Base-by-base conservation (phyloP, 2,113 vertebrate species). In the Craseonycteris thonglongyai region DNA sequence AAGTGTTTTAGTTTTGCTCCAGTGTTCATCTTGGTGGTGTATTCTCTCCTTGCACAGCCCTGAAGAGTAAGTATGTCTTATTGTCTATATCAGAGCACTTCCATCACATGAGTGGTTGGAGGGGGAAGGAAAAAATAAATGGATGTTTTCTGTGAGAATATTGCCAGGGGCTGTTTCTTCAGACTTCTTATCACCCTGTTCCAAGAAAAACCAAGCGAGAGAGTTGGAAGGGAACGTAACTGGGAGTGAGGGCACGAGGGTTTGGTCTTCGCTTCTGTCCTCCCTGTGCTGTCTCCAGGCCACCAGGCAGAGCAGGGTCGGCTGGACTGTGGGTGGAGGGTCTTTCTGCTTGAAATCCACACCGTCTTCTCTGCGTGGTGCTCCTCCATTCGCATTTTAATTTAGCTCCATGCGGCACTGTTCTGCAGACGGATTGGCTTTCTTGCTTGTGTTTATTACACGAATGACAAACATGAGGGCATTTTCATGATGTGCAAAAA, bases 401-500 rank as follows among this genome's bases (percentile, higher is more conserved):
- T 87, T 94, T 90, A 79, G 11, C 95, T 97, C 96, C 81, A 45
- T 56, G 28, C 68, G 71, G 72, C 7, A 42, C 65, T 18, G 76
- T 26, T 30, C 79, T 91, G 58, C 96, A 96, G 97, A 94, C 49
- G 6, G 93, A 84, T 92, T 80, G 90, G 95, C 86, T 78, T 93
- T 61, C 94, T 93, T 91, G 66, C 91, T 80, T 97, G 97, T 90
- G 87, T 93, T 97, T 93, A 78, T 90, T 90, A 42, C 63, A 78
- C 2, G 19, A 65, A 56, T 33, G 54, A 59, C 42, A 96, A 96
- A 95, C 75, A 30, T 6, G 21, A 42, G 88, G 11, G 1, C 84
- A 94, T 90, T 96, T 97, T 26, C 95, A 92, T 93, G 91, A 90
- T 42, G 45, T 95, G 82, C 93, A 80, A 93, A 96, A 93, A 93